Conservation (phyloP, 2,113 vertebrate species). For the Clarias batrachus region DNA sequence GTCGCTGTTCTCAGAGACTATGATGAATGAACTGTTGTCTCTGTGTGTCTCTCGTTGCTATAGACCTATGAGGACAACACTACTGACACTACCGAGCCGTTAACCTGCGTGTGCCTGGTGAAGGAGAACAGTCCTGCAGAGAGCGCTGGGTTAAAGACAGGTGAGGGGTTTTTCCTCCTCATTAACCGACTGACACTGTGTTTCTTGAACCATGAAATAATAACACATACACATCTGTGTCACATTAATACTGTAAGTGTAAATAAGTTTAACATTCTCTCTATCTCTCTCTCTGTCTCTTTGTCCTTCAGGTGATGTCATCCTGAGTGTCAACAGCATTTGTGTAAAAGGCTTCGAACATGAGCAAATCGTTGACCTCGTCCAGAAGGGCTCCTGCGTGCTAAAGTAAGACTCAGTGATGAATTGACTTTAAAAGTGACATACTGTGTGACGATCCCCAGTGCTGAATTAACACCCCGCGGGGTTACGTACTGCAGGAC, state of each 20-base stretch:
- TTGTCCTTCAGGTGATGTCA: slow-evolving; percentile 73
- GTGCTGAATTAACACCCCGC: no score
- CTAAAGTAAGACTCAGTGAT: slow-evolving; percentile 69
- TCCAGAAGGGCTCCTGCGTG: slow-evolving; percentile 70
- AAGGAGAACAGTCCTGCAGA: slow-evolving; percentile 75
- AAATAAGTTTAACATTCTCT: neutral
- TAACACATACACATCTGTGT: neutral
- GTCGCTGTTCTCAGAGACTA: neutral
- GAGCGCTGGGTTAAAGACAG: slow-evolving; percentile 70
- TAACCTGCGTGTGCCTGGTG: slow-evolving; percentile 72
- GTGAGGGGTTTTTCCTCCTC: slow-evolving; percentile 60
- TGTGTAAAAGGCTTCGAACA: slow-evolving; percentile 70
- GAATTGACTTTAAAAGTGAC: neutral
- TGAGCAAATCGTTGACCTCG: slow-evolving; percentile 77
- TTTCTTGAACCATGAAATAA: neutral
- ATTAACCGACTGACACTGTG: neutral
- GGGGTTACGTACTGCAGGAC: no score
- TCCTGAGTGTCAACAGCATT: slow-evolving; percentile 73
- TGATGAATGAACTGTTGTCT: neutral
- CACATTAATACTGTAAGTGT: neutral
- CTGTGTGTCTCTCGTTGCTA: neutral
- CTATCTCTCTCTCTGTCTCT: slow-evolving; percentile 13
- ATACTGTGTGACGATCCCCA: no score
- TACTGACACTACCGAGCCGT: slow-evolving; percentile 46
- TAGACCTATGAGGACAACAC: slow-evolving; percentile 70